A percentile compares a stretch with the other conserved stretches of the same genome.
phyloP scores from a whole-genome alignment of 2,797 vertebrate species.

The Lates japonicus region DNA sequence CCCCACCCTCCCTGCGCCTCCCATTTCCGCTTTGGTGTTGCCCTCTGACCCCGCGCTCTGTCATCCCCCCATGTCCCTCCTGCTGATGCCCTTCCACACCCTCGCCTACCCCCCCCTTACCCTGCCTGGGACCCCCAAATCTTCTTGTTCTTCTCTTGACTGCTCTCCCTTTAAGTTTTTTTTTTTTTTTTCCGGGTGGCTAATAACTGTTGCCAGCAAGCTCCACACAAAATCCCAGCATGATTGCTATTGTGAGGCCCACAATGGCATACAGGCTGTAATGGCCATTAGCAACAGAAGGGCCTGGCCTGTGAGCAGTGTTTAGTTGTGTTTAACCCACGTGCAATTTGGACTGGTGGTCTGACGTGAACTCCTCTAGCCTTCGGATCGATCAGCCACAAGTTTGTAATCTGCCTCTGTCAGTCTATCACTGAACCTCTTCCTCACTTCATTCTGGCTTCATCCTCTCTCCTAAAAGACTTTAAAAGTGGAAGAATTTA shows the following conservation, averaged over 20 bases:
- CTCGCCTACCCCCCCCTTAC: conserved; percentile 4
- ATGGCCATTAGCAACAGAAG: conserved; percentile 82
- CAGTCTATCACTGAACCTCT: not conserved
- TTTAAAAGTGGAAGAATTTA: conserved; percentile 12
- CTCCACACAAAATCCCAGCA: conserved; percentile 83
- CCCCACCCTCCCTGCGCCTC: conserved; percentile 52
- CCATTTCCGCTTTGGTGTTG: conserved; percentile 83
- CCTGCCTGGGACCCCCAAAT: conserved; percentile 77
- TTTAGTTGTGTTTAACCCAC: conserved; percentile 72
- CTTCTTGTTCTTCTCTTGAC: conserved; percentile 84
- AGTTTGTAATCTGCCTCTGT: conserved; percentile 12
- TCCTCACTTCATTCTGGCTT: not conserved
- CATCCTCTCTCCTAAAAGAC: not conserved
- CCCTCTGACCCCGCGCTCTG: conserved; percentile 80
- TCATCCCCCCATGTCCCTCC: conserved; percentile 52
- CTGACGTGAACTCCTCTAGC: conserved; percentile 36
- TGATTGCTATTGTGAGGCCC: conserved; percentile 82
- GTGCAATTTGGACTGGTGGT: conserved; percentile 59
- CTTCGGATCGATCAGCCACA: conserved; percentile 4
- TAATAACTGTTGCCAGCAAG: conserved; percentile 86
- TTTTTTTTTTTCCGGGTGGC: conserved; percentile 49
- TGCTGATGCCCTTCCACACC: conserved; percentile 52
- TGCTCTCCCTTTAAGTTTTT: conserved; percentile 76
- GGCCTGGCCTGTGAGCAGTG: conserved; percentile 67
- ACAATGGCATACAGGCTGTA: conserved; percentile 84